These are phyloP conservation scores for Lithosia quadra DNA, from an alignment of 2,888 invertebrate species.

Conservation along the genomic window DNA sequence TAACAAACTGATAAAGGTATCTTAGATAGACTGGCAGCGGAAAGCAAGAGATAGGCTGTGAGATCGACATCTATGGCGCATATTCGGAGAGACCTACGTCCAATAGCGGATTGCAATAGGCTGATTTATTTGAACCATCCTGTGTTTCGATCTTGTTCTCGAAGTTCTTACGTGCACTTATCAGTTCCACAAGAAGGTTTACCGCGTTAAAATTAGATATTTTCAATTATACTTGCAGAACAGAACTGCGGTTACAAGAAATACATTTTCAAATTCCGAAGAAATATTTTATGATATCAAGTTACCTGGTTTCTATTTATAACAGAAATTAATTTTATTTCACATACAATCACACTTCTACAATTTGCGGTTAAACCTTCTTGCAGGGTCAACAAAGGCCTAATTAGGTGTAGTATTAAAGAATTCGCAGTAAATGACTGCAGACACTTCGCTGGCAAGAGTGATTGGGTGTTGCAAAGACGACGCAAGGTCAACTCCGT, in stretches of 20 bases:
- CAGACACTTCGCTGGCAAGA: conserved; percentile 36
- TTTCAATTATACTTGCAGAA: neutral
- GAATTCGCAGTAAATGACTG: conserved; percentile 45
- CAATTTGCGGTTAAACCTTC: conserved; percentile 33
- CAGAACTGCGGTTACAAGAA: neutral
- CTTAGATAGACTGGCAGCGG: neutral
- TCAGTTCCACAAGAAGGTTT: neutral
- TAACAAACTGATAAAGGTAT: neutral
- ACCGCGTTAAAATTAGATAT: neutral
- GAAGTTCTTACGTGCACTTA: neutral
- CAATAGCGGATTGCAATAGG: too few species aligned
- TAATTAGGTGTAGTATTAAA: conserved; percentile 48
- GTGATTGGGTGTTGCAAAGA: conserved; percentile 63
- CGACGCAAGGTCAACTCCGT: conserved; percentile 65
- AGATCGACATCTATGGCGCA: too few species aligned
- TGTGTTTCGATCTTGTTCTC: too few species aligned
- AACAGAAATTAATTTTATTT: neutral
- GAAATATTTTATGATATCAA: neutral
- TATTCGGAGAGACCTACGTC: too few species aligned
- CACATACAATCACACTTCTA: neutral
- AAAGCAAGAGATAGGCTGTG: too few species aligned
- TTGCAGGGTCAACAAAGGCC: conserved; percentile 45
- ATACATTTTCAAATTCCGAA: neutral
- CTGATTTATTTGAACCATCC: too few species aligned
- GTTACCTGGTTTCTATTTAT: neutral